Evolutionary conservation across 2,113 vertebrate species (phyloP).

Genomic region (Psittacus erithacus): DNA sequence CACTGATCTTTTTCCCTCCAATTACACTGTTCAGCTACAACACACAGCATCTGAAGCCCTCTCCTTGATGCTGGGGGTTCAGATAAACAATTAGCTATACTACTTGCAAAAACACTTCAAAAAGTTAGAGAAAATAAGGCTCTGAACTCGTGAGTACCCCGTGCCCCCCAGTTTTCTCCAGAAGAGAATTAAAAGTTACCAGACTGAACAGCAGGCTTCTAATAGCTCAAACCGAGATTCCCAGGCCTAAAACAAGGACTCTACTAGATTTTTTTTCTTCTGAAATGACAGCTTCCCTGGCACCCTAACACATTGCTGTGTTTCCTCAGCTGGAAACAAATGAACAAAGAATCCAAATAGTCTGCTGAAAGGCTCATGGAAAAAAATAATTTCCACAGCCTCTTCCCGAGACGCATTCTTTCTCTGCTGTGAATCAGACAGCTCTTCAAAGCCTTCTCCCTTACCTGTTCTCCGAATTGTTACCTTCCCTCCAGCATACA

Average conservation of each 20-base stretch:
- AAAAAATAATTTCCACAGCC: conserved; percentile 18
- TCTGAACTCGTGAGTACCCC: background rate
- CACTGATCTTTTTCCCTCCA: background rate
- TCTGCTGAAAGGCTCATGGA: conserved; percentile 18
- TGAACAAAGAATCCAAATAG: conserved; percentile 27
- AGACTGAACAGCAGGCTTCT: background rate
- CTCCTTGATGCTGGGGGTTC: rapidly evolving
- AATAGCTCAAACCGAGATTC: background rate
- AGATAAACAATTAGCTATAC: background rate
- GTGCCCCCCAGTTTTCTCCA: background rate
- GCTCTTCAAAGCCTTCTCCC: background rate
- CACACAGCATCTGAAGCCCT: background rate
- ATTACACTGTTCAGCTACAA: background rate
- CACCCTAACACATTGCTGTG: background rate
- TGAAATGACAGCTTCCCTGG: conserved; percentile 27
- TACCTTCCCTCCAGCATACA: background rate
- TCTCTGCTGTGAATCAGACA: background rate
- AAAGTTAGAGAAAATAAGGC: background rate
- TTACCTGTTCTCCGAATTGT: background rate
- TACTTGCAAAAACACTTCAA: background rate
- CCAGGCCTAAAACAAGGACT: background rate
- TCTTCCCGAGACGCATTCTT: conserved; percentile 21
- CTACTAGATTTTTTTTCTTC: background rate
- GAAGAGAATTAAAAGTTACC: background rate
- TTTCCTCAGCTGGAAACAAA: conserved; percentile 51